Percentiles rank a stretch among this genome's conserved stretches.
Conservation (phyloP, 2,113 vertebrate genomes). For the Prinia subflava region DNA sequence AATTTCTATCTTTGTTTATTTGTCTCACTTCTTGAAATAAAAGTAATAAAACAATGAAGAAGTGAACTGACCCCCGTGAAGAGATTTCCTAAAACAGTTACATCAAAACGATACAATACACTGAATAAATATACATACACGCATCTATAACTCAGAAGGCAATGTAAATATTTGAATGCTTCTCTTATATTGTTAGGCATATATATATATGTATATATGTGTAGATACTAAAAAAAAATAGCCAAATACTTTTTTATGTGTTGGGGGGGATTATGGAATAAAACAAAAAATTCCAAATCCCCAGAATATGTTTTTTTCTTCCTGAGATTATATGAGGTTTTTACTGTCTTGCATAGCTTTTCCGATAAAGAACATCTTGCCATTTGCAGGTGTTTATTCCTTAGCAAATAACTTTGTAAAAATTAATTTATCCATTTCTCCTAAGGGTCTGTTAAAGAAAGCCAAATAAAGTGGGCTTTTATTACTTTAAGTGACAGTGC, state of each 20-base stretch:
- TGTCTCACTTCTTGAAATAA: background rate
- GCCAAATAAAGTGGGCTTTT: background rate
- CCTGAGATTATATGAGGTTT: background rate
- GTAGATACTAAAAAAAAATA: background rate
- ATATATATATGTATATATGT: too few species aligned
- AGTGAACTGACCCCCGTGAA: background rate
- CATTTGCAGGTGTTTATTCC: background rate
- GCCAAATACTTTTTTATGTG: background rate
- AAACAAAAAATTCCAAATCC: background rate
- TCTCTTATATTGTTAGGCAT: background rate
- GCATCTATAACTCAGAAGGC: background rate
- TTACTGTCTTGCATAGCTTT: background rate
- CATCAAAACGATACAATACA: background rate
- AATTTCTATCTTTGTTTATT: background rate
- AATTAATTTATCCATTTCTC: background rate
- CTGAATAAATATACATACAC: background rate
- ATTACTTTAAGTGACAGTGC: background rate
- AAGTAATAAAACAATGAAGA: background rate
- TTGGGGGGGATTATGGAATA: background rate
- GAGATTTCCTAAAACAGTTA: background rate
- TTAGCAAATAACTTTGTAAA: background rate
- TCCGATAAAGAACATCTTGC: background rate
- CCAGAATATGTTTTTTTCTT: background rate
- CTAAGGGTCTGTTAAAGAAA: background rate
- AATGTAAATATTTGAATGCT: background rate